Evolutionary conservation across 2,888 invertebrate genomes (phyloP).

Genomic region (Monopis laevigella): DNA sequence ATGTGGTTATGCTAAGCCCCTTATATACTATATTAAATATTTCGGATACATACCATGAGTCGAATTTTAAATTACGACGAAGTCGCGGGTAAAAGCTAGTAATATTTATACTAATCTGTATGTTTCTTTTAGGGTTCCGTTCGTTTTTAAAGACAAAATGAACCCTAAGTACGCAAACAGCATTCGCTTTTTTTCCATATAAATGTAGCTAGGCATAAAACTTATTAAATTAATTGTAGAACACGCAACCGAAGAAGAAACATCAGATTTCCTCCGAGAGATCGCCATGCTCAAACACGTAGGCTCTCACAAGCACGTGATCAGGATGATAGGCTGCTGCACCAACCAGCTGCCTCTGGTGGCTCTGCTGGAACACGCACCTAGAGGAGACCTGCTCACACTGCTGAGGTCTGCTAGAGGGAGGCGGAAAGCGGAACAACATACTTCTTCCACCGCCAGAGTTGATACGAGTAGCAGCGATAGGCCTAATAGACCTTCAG

Average conservation of each 20-base stretch:
- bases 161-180: too few species aligned
- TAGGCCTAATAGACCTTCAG: slow-evolving; percentile 48
- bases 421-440: slow-evolving; percentile 29
- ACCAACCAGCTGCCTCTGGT: slow-evolving; percentile 74
- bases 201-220: too few species aligned
- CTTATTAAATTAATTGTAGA: too few species aligned
- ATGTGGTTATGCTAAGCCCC: too few species aligned
- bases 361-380: slow-evolving; percentile 81
- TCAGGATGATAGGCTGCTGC: slow-evolving; percentile 78
- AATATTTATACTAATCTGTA: too few species aligned
- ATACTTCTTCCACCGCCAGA: slow-evolving; percentile 56
- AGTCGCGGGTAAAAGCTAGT: too few species aligned
- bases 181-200: too few species aligned
- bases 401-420: slow-evolving; percentile 65
- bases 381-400: slow-evolving; percentile 77
- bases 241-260: slow-evolving; percentile 65
- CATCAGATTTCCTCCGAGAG: slow-evolving; percentile 78
- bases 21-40: too few species aligned
- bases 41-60: too few species aligned
- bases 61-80: too few species aligned
- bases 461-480: slow-evolving; percentile 36
- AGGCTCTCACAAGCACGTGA: slow-evolving; percentile 80
- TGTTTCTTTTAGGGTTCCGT: too few species aligned
- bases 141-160: too few species aligned
- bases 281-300: slow-evolving; percentile 81